phyloP scores from a whole-genome alignment of 2,113 vertebrate genomes.

The Marmota monax region DNA sequence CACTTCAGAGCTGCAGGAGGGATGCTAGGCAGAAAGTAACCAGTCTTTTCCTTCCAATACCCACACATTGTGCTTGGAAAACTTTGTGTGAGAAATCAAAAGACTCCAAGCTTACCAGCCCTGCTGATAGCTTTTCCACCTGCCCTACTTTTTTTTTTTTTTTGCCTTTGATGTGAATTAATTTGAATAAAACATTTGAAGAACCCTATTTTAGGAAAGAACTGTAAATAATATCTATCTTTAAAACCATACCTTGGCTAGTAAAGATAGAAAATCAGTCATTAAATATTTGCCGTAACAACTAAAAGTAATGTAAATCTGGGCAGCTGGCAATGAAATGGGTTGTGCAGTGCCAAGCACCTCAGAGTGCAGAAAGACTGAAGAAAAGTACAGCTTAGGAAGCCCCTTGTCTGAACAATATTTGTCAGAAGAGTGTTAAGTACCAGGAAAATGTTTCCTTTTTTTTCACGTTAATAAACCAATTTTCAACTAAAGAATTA shows the following conservation, averaged over 20 bases:
- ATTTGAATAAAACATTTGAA: conserved; percentile 25
- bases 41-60: background rate
- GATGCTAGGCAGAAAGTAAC: background rate
- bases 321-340: background rate
- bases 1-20: background rate
- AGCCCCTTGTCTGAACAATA: background rate
- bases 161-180: background rate
- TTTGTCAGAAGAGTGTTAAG: background rate
- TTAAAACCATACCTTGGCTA: conserved; percentile 25
- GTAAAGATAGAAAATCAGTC: conserved; percentile 29
- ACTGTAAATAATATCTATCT: background rate
- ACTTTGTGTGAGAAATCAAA: background rate
- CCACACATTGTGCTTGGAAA: background rate
- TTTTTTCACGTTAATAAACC: background rate
- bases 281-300: background rate
- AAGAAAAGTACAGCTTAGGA: background rate
- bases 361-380: background rate
- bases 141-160: no score
- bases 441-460: background rate
- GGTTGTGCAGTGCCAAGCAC: background rate
- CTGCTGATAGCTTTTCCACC: no score
- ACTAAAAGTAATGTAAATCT: background rate
- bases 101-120: background rate
- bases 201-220: conserved; percentile 26
- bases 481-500: conserved; percentile 23